Conservation (phyloP, 2,888 invertebrate species). For the Agrotis segetum region DNA sequence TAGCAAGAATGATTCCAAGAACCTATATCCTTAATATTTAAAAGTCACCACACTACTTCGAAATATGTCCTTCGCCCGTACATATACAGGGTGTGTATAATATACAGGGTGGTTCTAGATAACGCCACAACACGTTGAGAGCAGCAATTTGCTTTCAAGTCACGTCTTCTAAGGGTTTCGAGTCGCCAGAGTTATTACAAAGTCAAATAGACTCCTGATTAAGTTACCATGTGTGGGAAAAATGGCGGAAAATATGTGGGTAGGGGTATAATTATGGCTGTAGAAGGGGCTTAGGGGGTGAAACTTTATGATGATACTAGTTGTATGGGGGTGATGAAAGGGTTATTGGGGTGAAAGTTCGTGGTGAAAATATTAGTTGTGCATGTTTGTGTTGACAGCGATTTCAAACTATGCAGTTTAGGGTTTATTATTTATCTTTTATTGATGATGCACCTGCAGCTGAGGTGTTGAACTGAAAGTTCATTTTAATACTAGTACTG, state of each 20-base stretch:
- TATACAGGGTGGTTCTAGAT: slow-evolving; percentile 40
- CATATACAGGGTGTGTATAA: slow-evolving; percentile 31
- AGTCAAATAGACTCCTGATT: slow-evolving; percentile 60
- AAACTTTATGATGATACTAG: background rate
- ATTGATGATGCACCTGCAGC: too few species aligned
- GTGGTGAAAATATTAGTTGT: too few species aligned
- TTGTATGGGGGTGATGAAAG: background rate
- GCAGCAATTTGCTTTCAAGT: slow-evolving; percentile 47
- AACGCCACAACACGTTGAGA: slow-evolving; percentile 36
- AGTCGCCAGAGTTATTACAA: slow-evolving; percentile 55
- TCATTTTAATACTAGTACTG: too few species aligned
- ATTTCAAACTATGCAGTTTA: background rate
- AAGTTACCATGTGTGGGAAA: slow-evolving; percentile 52
- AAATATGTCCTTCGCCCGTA: slow-evolving; percentile 24
- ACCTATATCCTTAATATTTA: slow-evolving; percentile 30
- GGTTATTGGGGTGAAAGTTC: too few species aligned
- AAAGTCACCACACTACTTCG: slow-evolving; percentile 24
- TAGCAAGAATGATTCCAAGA: background rate
- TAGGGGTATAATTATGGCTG: slow-evolving; percentile 29
- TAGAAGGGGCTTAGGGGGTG: background rate
- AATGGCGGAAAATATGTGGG: slow-evolving; percentile 32
- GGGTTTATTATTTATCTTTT: too few species aligned
- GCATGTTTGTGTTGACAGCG: background rate
- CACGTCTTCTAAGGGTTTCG: slow-evolving; percentile 56
- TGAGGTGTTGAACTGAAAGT: too few species aligned